phyloP scores from a whole-genome alignment of 2,888 invertebrate genomes.

The Hydraecia micacea region DNA sequence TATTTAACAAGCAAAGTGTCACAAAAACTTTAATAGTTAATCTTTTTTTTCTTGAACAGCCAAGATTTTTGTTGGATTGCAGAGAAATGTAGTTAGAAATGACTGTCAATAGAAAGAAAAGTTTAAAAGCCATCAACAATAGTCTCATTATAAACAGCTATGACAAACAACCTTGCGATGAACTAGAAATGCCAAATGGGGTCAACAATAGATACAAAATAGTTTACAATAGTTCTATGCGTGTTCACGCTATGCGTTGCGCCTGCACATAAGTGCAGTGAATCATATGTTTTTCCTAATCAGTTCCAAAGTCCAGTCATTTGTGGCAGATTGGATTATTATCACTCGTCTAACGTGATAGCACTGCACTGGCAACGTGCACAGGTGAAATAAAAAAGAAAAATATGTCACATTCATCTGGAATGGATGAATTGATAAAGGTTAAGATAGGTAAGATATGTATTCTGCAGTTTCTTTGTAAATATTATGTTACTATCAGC shows the following conservation, averaged over 20 bases:
- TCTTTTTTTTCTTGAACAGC: too few relatives aligned
- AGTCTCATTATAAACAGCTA: neutral
- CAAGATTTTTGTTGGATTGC: neutral
- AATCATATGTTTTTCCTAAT: constrained; percentile 10
- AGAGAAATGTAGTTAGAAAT: neutral
- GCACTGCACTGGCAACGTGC: constrained; percentile 11
- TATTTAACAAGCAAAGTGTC: too few relatives aligned
- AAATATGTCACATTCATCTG: neutral
- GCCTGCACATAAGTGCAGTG: constrained; percentile 8
- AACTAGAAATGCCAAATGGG: neutral
- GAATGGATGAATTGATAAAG: constrained; percentile 16
- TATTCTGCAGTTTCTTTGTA: neutral
- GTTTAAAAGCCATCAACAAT: neutral
- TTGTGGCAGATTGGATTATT: constrained; percentile 25
- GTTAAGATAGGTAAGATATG: neutral
- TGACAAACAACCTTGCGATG: neutral
- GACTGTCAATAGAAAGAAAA: neutral
- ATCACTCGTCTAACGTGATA: constrained; percentile 39
- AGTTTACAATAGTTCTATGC: neutral
- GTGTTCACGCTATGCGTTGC: neutral
- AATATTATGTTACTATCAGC: neutral
- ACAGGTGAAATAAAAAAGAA: neutral
- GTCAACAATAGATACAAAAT: neutral
- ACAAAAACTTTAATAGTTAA: too few relatives aligned
- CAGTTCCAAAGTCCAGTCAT: constrained; percentile 44